Percentiles rank a stretch among this genome's conserved stretches.
phyloP scores from a whole-genome alignment of 2,797 vertebrate species.

The Enteromius trimaculatus region DNA sequence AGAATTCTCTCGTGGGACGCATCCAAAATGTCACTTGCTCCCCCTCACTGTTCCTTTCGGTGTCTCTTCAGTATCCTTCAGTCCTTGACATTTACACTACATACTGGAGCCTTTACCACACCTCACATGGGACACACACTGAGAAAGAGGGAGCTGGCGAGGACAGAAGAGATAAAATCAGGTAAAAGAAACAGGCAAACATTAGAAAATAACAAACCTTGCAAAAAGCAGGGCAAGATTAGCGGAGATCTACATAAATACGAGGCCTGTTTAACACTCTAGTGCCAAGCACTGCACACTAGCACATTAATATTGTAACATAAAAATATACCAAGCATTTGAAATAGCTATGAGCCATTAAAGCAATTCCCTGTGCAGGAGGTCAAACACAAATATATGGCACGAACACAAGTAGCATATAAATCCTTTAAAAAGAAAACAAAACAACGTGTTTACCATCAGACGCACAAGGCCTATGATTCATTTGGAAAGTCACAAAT shows the following conservation, averaged over 20 bases:
- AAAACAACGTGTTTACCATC: background rate
- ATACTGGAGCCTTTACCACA: slow-evolving; percentile 45
- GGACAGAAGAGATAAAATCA: slow-evolving; percentile 7
- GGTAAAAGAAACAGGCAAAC: background rate
- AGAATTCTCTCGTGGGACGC: slow-evolving; percentile 69
- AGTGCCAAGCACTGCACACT: background rate
- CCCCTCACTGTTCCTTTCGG: slow-evolving; percentile 48
- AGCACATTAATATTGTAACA: background rate
- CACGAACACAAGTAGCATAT: background rate
- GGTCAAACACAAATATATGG: background rate
- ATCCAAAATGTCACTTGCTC: slow-evolving; percentile 69
- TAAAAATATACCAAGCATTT: slow-evolving; percentile 1
- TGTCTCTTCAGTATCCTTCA: slow-evolving; percentile 41
- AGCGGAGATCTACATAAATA: slow-evolving; percentile 42
- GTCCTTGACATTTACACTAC: slow-evolving; percentile 61
- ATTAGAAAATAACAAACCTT: slow-evolving; percentile 58
- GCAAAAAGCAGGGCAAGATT: slow-evolving; percentile 59
- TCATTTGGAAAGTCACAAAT: background rate
- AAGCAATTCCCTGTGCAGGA: background rate
- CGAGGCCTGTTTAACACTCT: background rate
- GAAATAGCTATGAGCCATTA: background rate
- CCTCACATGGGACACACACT: slow-evolving; percentile 25
- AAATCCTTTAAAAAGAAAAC: background rate
- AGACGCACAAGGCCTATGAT: background rate
- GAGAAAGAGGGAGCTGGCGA: background rate